Conservation (phyloP, 2,797 vertebrate genomes). For the Anabacerthia variegaticeps region DNA sequence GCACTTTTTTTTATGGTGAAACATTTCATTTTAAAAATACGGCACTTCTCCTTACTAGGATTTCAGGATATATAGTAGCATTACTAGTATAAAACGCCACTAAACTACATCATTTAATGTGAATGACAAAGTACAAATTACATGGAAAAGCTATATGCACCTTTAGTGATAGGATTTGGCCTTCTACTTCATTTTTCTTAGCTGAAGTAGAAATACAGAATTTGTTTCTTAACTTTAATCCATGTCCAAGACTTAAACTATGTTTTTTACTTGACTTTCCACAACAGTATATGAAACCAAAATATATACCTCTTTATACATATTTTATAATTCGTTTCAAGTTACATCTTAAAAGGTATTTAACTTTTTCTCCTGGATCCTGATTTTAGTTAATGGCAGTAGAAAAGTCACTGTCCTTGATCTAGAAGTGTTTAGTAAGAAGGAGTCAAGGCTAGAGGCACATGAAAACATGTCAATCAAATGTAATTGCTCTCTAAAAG, state of each 20-base stretch:
- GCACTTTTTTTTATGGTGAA: neutral
- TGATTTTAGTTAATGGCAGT: slow-evolving; percentile 78
- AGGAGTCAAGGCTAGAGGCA: slow-evolving; percentile 77
- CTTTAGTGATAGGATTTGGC: neutral
- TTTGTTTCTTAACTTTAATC: slow-evolving; percentile 61
- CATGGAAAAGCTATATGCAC: neutral
- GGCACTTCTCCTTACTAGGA: neutral
- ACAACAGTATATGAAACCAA: slow-evolving; percentile 44
- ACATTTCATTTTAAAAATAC: neutral
- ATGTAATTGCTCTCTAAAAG: slow-evolving; percentile 89
- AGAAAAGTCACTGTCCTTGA: slow-evolving; percentile 86
- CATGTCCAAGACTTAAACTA: slow-evolving; percentile 51
- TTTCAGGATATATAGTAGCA: neutral
- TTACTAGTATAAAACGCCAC: neutral
- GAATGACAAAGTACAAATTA: neutral
- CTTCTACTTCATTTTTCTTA: neutral
- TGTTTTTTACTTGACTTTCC: slow-evolving; percentile 80
- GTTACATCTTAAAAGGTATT: slow-evolving; percentile 73
- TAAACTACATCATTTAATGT: neutral
- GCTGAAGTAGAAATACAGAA: slow-evolving; percentile 6
- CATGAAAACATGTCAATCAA: slow-evolving; percentile 92
- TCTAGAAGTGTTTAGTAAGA: slow-evolving; percentile 76
- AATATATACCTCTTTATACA: slow-evolving; percentile 76
- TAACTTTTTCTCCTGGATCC: slow-evolving; percentile 73
- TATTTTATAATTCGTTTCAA: slow-evolving; percentile 81